phyloP scores from a whole-genome alignment of 2,888 invertebrate genomes.

The Philonicus albiceps region DNA sequence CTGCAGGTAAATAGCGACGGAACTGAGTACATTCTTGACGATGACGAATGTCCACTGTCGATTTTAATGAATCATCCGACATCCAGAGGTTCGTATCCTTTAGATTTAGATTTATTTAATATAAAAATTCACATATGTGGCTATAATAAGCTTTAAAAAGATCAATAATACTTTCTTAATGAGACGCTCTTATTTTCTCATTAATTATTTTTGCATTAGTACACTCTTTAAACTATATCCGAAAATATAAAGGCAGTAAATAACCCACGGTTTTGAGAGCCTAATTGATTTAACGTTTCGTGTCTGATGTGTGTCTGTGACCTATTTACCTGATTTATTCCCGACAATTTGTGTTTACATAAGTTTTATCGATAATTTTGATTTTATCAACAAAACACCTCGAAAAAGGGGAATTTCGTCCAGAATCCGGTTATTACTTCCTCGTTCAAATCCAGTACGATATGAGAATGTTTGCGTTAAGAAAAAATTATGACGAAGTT shows the following conservation, averaged over 20 bases:
- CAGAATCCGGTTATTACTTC: neutral
- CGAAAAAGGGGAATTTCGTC: neutral
- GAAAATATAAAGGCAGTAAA: neutral
- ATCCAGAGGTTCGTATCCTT: constrained; percentile 77
- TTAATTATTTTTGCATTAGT: neutral
- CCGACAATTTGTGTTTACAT: constrained; percentile 8
- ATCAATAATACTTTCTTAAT: too few species aligned
- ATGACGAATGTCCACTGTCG: constrained; percentile 96
- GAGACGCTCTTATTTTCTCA: neutral
- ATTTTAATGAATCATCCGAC: constrained; percentile 90
- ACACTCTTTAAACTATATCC: neutral
- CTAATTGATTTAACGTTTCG: neutral
- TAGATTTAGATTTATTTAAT: neutral
- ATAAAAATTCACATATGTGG: neutral
- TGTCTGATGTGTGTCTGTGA: neutral
- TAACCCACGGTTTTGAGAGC: neutral
- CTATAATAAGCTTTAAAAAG: neutral
- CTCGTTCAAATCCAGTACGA: neutral
- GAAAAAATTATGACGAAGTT: neutral
- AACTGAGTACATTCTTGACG: constrained; percentile 92
- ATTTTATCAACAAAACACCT: neutral
- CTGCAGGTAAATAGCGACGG: constrained; percentile 71
- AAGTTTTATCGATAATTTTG: constrained; percentile 26
- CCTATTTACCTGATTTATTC: neutral
- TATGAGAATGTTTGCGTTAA: neutral